Percentiles rank a stretch among this genome's conserved stretches.
These are phyloP conservation scores for Limnephilus lunatus DNA, from an alignment of 2,888 invertebrate species.

Conservation along the genomic window DNA sequence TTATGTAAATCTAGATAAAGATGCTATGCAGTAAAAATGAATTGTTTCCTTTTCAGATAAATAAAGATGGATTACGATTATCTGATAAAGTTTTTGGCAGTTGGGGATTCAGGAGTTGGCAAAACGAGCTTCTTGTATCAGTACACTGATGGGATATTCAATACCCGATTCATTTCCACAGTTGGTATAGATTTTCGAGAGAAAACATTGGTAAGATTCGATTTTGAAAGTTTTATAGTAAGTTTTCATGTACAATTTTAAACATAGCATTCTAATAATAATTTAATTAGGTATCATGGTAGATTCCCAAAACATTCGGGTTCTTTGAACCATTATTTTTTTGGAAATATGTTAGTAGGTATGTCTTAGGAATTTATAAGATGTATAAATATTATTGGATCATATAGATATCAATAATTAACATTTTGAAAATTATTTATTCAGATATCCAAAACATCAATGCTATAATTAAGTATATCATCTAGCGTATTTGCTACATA, in stretches of 20 bases:
- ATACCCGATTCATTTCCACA: conserved; percentile 95
- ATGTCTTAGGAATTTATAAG: neutral
- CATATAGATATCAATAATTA: neutral
- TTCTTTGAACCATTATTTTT: neutral
- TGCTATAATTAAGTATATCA: neutral
- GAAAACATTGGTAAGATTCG: conserved; percentile 88
- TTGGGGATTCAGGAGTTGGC: conserved; percentile 98
- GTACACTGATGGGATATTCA: conserved; percentile 95
- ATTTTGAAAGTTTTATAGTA: neutral
- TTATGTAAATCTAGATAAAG: neutral
- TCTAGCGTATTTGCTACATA: neutral
- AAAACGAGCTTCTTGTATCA: conserved; percentile 97
- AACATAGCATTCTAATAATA: neutral
- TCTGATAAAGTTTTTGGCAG: conserved; percentile 92
- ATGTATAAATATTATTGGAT: neutral
- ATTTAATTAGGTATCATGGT: neutral
- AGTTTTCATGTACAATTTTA: neutral
- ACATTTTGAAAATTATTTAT: neutral
- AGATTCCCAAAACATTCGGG: neutral
- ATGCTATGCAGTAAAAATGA: neutral
- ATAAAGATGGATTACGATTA: conserved; percentile 90
- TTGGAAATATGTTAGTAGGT: neutral
- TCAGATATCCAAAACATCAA: neutral
- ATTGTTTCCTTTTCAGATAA: conserved; percentile 31
- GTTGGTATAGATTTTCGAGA: conserved; percentile 98